Base-by-base conservation (phyloP, 2,888 invertebrate genomes). In the Torymus texanus region DNA sequence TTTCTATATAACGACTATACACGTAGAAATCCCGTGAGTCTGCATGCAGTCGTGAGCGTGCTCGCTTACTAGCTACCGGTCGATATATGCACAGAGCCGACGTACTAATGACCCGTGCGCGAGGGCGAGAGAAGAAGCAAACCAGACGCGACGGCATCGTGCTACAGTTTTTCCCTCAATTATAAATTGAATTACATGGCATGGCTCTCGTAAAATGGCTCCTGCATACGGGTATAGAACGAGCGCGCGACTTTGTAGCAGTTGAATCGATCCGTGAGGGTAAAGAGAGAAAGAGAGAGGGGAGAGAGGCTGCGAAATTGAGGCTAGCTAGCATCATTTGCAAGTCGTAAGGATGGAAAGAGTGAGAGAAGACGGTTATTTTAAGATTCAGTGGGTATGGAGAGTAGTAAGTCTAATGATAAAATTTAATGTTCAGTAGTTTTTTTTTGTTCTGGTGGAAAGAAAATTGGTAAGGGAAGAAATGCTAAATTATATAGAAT, bases 51-150 rank as follows among this genome's bases (percentile, higher is more conserved):
- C 8, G 1, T 5, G 8, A 5, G 5, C 5, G 41, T 5, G 8
- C 41, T 41, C 5, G 41, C 41, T 8, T 41, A 5, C 21, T 21
- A 21, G 21, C 1, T 21, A 68, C 77, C 80, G 84, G 82, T 89
- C 89, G 88, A 89, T 88, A 87, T 41, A 41, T 41, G 41, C 41
- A 41, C 41, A n/a, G 41, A 86, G 86, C 85, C 87, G 86, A 86
- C 86, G 88, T 88, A 89, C 88, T 89, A 89, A 89, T 89, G 88
- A 89, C 88, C 87, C 88, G 88, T 87, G 87, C 87, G 85, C 14
- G 16, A 24, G 72, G 13, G 41, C 24, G 14, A 63, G 41, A 79
- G 84, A 87, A 85, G 18, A 59, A 16, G n/a, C 11, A 16, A 11
- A 59, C 18, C 13, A 89, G 89, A 89, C 89, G 85, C 86, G 84